A percentile compares a stretch with the other conserved stretches of the same genome.
Evolutionary conservation across 1,140 invertebrate species (phyloP).

Genomic region (Pseudobourletiella spinata): DNA sequence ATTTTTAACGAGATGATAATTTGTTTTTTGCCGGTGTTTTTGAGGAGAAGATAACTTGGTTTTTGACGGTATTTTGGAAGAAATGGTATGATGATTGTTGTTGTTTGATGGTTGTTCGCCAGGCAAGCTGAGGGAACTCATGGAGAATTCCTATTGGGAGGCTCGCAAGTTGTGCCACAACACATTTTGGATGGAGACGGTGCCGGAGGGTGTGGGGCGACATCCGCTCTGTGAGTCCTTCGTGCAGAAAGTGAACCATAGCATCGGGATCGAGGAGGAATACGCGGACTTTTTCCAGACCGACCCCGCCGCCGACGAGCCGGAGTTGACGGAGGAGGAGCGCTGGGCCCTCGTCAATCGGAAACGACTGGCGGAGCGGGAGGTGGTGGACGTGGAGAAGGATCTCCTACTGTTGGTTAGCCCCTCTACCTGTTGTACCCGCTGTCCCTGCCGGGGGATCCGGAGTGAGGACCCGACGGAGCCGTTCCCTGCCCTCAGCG

Average conservation of each 20-base stretch:
- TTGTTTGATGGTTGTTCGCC: no score
- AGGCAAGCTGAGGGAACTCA: conserved; percentile 31
- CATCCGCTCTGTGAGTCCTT: conserved; percentile 37
- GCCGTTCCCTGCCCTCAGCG: conserved; percentile 37
- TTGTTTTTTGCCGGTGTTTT: no score
- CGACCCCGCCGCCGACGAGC: conserved; percentile 21
- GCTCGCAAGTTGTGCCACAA: conserved; percentile 36
- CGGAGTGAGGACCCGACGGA: conserved; percentile 2
- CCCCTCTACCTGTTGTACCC: conserved; percentile 2
- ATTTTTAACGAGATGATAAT: not conserved
- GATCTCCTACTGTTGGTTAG: not conserved
- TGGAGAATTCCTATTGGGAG: conserved; percentile 36
- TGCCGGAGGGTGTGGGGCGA: conserved; percentile 25
- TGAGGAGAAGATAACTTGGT: no score
- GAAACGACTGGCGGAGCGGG: not conserved
- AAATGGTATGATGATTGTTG: no score
- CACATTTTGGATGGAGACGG: conserved; percentile 40
- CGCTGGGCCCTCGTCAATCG: not conserved
- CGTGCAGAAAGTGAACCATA: conserved; percentile 20
- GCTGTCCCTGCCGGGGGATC: conserved; percentile 2
- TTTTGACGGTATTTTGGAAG: no score
- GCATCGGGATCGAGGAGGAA: conserved; percentile 17
- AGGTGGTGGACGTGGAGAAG: no score
- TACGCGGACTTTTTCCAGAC: conserved; percentile 10
- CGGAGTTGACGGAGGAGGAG: conserved; percentile 14